Evolutionary conservation across 1,140 invertebrate species (phyloP).

Genomic region (Tetramorium parvispinum): DNA sequence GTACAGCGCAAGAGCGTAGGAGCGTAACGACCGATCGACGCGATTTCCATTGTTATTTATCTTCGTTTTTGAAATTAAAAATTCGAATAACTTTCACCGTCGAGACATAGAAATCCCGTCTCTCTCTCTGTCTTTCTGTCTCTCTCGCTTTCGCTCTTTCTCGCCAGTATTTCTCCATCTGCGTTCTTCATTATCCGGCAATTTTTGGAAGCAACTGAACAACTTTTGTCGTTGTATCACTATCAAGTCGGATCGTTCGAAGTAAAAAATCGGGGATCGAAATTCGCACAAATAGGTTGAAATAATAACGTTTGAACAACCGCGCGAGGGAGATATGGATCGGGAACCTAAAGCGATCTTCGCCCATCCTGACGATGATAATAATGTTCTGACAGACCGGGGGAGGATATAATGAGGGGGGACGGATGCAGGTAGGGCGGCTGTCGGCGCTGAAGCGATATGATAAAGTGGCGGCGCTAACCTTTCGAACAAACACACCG

Average conservation of each 20-base stretch:
- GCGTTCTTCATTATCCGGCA: not conserved
- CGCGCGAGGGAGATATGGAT: not conserved
- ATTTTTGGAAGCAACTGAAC: not conserved
- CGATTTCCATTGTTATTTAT: not conserved
- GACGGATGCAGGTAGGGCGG: constrained; percentile 65
- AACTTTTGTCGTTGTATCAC: not conserved
- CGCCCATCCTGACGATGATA: constrained; percentile 40
- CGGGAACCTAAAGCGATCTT: constrained; percentile 53
- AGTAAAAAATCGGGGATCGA: not conserved
- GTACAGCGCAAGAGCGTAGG: not conserved
- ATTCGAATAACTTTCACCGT: not conserved
- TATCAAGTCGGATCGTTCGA: not conserved
- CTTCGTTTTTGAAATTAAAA: not conserved
- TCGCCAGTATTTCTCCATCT: not conserved
- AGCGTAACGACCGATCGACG: not conserved
- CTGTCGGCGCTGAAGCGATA: constrained; percentile 70
- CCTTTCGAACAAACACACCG: constrained; percentile 70
- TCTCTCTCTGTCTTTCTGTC: too few species aligned
- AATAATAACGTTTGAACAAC: constrained; percentile 26
- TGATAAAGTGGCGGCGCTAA: constrained; percentile 77
- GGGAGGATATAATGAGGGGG: not conserved
- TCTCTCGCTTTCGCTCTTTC: too few species aligned
- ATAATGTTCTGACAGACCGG: constrained; percentile 27
- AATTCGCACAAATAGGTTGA: constrained; percentile 2
- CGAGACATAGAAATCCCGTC: not conserved